Evolutionary conservation across 2,113 vertebrate species (phyloP).

Genomic region (Etheostoma cragini): DNA sequence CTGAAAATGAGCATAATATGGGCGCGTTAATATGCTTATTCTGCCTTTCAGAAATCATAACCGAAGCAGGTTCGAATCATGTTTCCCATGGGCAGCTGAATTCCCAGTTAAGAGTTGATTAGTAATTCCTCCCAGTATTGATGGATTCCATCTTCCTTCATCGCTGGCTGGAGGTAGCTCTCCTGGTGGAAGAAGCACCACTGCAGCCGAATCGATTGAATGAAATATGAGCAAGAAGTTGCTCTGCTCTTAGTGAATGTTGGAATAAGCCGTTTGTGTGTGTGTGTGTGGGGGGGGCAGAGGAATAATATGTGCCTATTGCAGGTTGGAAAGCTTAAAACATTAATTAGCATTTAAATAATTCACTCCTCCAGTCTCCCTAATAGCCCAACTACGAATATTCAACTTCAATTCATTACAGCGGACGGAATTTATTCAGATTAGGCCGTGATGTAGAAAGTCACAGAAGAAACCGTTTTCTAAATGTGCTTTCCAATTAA

Average conservation of each 20-base stretch:
- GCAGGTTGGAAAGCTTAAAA: conserved; percentile 77
- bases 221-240: conserved; percentile 71
- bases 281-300: too few relatives aligned
- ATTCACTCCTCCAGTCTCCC: conserved; percentile 74
- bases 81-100: conserved; percentile 47
- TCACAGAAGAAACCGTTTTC: conserved; percentile 65
- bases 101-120: conserved; percentile 65
- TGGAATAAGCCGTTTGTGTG: conserved; percentile 63
- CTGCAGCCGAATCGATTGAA: conserved; percentile 68
- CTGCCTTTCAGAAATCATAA: conserved; percentile 4
- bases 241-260: conserved; percentile 49
- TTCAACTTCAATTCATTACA: conserved; percentile 75
- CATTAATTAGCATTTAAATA: conserved; percentile 84
- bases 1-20: too few relatives aligned
- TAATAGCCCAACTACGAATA: conserved; percentile 76
- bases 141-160: conserved; percentile 70
- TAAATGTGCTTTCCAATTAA: conserved; percentile 80
- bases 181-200: conserved; percentile 57
- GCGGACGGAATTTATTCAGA: conserved; percentile 65
- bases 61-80: conserved; percentile 29
- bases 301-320: conserved; percentile 71
- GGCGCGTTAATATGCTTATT: too few relatives aligned
- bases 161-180: conserved; percentile 41
- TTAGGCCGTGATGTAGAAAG: conserved; percentile 67
- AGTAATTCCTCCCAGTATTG: conserved; percentile 75